Evolutionary conservation across 2,797 vertebrate species (phyloP).

Genomic region (Cyclopterus lumpus): DNA sequence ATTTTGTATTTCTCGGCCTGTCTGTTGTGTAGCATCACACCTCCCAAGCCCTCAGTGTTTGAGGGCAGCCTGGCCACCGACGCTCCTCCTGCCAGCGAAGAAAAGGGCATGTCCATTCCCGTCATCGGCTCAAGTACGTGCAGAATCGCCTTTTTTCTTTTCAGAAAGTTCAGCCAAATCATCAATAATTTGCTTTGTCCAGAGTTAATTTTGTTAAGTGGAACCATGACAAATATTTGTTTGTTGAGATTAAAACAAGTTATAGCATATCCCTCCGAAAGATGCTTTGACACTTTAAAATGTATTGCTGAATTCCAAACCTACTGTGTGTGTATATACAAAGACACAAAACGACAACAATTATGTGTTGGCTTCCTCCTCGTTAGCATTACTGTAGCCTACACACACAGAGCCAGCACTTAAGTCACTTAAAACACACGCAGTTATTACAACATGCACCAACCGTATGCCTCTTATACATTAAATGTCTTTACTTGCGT

Average conservation of each 20-base stretch:
- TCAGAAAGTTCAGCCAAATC: background rate
- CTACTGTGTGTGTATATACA: too few species aligned
- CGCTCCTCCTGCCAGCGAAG: slow-evolving; percentile 55
- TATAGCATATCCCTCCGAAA: too few species aligned
- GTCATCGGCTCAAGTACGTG: slow-evolving; percentile 87
- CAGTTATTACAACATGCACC: too few species aligned
- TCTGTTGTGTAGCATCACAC: slow-evolving; percentile 70
- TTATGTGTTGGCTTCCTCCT: too few species aligned
- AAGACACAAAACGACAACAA: too few species aligned
- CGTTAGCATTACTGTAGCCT: too few species aligned
- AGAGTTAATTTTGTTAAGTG: background rate
- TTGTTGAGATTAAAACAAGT: background rate
- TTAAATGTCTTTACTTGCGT: too few species aligned
- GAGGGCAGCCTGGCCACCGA: slow-evolving; percentile 64
- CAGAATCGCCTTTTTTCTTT: background rate
- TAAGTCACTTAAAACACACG: too few species aligned
- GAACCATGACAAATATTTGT: background rate
- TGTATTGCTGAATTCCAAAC: too few species aligned
- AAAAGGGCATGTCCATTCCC: slow-evolving; percentile 84
- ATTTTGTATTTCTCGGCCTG: background rate
- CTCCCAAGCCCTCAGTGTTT: slow-evolving; percentile 75
- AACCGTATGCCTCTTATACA: too few species aligned
- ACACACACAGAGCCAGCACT: too few species aligned
- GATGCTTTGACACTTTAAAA: too few species aligned
- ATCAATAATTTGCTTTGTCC: background rate